Conservation (phyloP, 2,113 vertebrate species). For the Pachypanchax playfairii region DNA sequence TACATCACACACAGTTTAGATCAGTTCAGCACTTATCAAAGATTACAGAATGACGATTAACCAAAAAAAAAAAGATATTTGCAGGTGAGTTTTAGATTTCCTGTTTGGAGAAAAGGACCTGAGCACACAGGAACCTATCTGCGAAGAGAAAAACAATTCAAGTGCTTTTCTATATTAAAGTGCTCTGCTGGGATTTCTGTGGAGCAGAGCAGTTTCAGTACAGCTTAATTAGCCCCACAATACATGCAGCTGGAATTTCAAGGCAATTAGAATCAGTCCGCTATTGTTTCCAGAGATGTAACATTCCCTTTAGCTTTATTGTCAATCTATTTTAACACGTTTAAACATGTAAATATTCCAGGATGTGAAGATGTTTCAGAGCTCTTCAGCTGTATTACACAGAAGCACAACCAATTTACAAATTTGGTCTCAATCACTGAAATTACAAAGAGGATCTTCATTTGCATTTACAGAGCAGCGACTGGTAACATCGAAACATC, state of each 20-base stretch:
- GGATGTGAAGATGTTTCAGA: not conserved
- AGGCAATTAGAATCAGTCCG: conserved; percentile 45
- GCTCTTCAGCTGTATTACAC: conserved; percentile 11
- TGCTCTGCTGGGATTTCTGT: conserved; percentile 32
- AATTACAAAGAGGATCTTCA: conserved; percentile 1
- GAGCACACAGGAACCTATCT: not conserved
- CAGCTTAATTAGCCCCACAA: conserved; percentile 45
- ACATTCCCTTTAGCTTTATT: not conserved
- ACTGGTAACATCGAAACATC: not conserved
- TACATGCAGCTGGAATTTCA: conserved; percentile 43
- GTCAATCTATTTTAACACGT: too few relatives aligned
- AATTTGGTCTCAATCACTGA: not conserved
- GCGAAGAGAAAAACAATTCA: conserved; percentile 13
- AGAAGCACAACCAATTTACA: conserved; percentile 9
- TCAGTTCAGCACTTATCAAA: too few relatives aligned
- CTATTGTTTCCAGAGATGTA: conserved; percentile 26
- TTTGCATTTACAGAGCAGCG: conserved; percentile 11
- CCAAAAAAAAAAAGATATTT: too few relatives aligned
- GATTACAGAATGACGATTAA: too few relatives aligned
- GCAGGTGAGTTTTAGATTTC: not conserved
- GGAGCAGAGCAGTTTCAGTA: conserved; percentile 33
- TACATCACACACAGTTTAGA: too few relatives aligned
- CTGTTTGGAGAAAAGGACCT: conserved; percentile 13
- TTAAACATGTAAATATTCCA: conserved; percentile 13
- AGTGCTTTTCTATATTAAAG: conserved; percentile 31